Percentiles rank a stretch among this genome's conserved stretches.
phyloP scores from a whole-genome alignment of 2,888 invertebrate genomes.

The Colletes collaris region DNA sequence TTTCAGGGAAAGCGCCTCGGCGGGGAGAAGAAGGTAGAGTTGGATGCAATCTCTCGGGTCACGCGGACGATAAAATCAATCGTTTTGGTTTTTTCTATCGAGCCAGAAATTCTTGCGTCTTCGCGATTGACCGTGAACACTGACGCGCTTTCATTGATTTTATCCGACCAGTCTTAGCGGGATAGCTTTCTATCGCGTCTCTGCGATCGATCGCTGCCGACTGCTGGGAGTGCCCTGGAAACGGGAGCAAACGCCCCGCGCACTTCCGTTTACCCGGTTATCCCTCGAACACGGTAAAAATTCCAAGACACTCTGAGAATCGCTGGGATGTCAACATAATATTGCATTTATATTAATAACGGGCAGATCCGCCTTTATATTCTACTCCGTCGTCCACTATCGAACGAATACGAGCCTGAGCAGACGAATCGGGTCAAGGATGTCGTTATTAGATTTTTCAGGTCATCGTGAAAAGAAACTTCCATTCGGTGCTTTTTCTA shows the following conservation, averaged over 20 bases:
- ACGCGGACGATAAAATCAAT: conserved; percentile 13
- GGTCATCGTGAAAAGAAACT: conserved; percentile 18
- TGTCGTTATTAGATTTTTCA: conserved; percentile 32
- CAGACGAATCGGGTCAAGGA: conserved; percentile 49
- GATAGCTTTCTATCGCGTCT: conserved; percentile 42
- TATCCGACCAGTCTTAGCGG: conserved; percentile 14
- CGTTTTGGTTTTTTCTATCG: not conserved
- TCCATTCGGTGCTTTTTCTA: not conserved
- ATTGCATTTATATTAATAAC: too few species aligned
- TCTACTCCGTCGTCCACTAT: not conserved
- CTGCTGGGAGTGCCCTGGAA: conserved; percentile 15
- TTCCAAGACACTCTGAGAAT: too few species aligned
- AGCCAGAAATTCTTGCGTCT: not conserved
- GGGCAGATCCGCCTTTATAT: too few species aligned
- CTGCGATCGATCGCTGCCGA: not conserved
- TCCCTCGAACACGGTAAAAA: not conserved
- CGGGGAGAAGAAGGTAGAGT: not conserved
- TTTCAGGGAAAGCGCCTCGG: conserved; percentile 38
- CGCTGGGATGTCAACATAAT: too few species aligned
- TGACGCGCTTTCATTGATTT: conserved; percentile 39
- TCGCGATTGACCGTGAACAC: conserved; percentile 34
- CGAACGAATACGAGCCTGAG: conserved; percentile 9
- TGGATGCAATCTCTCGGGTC: conserved; percentile 20
- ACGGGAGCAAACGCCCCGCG: not conserved
- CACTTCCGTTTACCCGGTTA: conserved; percentile 23